Evolutionary conservation across 2,888 invertebrate genomes (phyloP).

Genomic region (Agriopis aurantiaria): DNA sequence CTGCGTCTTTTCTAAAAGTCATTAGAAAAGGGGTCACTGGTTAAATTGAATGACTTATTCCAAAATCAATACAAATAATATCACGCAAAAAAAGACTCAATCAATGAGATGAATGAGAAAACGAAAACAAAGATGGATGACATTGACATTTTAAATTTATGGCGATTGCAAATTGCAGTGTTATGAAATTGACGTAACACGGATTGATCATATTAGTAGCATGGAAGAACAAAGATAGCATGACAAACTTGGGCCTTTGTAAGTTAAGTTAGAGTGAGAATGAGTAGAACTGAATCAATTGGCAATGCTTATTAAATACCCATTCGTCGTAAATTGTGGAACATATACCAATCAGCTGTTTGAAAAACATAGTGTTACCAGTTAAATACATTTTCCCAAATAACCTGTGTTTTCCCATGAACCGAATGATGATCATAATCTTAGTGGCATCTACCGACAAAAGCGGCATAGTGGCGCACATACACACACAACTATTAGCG

Average conservation of each 20-base stretch:
- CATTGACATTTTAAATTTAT: neutral
- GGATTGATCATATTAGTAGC: neutral
- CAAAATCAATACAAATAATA: constrained; percentile 6
- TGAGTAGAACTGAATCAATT: neutral
- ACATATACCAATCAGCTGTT: constrained; percentile 15
- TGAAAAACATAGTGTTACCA: neutral
- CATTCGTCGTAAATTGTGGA: neutral
- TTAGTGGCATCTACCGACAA: too few species aligned
- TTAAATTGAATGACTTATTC: neutral
- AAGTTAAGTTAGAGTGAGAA: neutral
- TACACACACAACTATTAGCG: too few species aligned
- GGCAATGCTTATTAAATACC: neutral
- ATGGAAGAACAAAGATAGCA: constrained; percentile 3
- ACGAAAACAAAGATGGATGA: constrained; percentile 18
- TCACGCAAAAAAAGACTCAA: neutral
- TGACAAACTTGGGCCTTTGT: neutral
- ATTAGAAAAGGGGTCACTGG: constrained; percentile 47
- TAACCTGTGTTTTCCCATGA: too few species aligned
- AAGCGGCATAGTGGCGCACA: too few species aligned
- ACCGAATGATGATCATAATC: too few species aligned
- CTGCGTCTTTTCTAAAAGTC: constrained; percentile 70
- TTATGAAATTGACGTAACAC: too few species aligned
- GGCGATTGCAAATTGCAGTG: too few species aligned
- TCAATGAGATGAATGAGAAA: neutral
- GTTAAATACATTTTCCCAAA: too few species aligned